phyloP scores from a whole-genome alignment of 2,113 vertebrate genomes.

The Empidonax traillii region DNA sequence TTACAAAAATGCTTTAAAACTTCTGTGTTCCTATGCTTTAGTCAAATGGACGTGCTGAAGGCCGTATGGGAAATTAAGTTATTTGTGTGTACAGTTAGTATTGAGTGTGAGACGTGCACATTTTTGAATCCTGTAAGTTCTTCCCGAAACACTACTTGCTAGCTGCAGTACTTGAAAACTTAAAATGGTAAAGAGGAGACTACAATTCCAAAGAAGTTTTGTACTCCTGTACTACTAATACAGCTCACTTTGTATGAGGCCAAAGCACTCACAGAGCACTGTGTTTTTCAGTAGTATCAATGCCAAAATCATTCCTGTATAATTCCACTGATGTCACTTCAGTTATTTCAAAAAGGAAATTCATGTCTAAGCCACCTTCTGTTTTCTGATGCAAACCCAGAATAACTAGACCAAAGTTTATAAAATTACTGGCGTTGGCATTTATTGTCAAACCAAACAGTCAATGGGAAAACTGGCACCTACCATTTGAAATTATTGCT shows the following conservation, averaged over 20 bases:
- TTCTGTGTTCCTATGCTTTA: conserved; percentile 37
- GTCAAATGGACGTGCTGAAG: background rate
- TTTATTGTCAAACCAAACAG: conserved; percentile 1
- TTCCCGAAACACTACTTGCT: conserved; percentile 45
- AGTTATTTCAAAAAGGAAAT: conserved; percentile 61
- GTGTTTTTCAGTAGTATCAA: conserved; percentile 61
- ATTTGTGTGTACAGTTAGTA: conserved; percentile 1
- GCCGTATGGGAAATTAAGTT: background rate
- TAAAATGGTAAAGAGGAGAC: conserved; percentile 48
- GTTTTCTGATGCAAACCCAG: conserved; percentile 47
- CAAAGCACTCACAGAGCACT: conserved; percentile 64
- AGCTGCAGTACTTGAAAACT: conserved; percentile 29
- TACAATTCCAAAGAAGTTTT: conserved; percentile 65
- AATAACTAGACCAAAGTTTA: conserved; percentile 38
- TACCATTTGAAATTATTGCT: conserved; percentile 1
- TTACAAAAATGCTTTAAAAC: conserved; percentile 22
- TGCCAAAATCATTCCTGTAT: conserved; percentile 67
- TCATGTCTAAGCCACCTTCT: conserved; percentile 54
- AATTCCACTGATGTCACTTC: conserved; percentile 69
- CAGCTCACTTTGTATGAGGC: conserved; percentile 66
- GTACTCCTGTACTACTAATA: conserved; percentile 51
- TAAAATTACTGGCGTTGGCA: background rate
- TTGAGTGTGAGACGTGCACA: background rate
- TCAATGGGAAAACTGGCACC: conserved; percentile 23
- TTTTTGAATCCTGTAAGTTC: conserved; percentile 26